phyloP scores from a whole-genome alignment of 2,888 invertebrate genomes.

The Volucella inanis region DNA sequence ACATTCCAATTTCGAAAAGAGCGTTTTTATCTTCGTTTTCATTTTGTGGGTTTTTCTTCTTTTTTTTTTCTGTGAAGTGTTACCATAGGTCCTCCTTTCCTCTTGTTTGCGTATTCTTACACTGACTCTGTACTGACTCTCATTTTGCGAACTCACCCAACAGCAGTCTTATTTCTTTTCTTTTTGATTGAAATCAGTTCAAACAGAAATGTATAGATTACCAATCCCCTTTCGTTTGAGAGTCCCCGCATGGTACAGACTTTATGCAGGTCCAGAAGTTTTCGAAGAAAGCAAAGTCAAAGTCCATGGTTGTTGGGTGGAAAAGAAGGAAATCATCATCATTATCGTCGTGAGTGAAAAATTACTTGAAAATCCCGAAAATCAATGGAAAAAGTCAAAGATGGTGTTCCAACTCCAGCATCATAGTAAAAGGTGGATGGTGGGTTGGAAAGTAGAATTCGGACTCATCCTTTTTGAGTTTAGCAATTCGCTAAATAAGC shows the following conservation, averaged over 20 bases:
- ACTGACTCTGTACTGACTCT: too few species aligned
- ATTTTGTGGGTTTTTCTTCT: constrained; percentile 2
- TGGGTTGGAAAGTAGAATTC: not conserved
- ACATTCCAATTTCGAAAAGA: constrained; percentile 69
- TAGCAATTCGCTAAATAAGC: constrained; percentile 72
- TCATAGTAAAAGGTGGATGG: too few species aligned
- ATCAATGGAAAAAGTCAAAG: constrained; percentile 59
- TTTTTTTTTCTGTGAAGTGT: constrained; percentile 46
- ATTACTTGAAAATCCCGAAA: constrained; percentile 72
- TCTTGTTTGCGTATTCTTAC: constrained; percentile 6
- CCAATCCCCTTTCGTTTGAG: constrained; percentile 3
- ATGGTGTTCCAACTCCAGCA: constrained; percentile 1
- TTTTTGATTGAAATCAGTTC: constrained; percentile 72
- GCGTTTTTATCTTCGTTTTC: constrained; percentile 46
- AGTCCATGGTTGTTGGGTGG: constrained; percentile 24
- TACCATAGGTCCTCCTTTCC: constrained; percentile 28
- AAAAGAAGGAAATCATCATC: constrained; percentile 68
- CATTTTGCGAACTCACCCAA: too few species aligned
- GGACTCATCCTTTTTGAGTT: constrained; percentile 14
- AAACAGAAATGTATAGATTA: constrained; percentile 60
- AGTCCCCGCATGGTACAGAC: constrained; percentile 1
- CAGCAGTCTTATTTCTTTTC: not conserved
- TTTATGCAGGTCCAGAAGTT: constrained; percentile 26
- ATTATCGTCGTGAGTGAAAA: constrained; percentile 73
- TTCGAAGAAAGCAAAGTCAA: constrained; percentile 33